phyloP scores from a whole-genome alignment of 2,888 invertebrate genomes.

The Pachycephus smyrnensis region DNA sequence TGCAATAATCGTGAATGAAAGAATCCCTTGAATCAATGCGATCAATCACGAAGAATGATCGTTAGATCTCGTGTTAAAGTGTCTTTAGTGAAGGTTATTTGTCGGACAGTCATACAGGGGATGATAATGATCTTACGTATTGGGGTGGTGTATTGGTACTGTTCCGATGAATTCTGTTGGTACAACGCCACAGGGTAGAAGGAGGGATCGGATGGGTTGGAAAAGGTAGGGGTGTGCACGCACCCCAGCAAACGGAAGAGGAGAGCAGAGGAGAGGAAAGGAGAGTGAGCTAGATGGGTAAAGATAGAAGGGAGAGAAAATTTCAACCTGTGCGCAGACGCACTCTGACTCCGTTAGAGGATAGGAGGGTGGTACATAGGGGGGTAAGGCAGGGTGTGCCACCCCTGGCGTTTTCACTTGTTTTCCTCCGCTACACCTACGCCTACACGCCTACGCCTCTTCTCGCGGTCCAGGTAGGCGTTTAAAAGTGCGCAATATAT shows the following conservation, averaged over 20 bases:
- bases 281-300: constrained; percentile 9
- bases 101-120: constrained; percentile 11
- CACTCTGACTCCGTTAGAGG: constrained; percentile 37
- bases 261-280: background rate
- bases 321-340: constrained; percentile 35
- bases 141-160: constrained; percentile 42
- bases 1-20: background rate
- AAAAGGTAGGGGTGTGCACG: constrained; percentile 32
- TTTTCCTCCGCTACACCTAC: background rate
- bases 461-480: background rate
- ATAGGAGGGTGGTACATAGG: constrained; percentile 20
- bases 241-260: constrained; percentile 28
- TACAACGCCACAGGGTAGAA: constrained; percentile 34
- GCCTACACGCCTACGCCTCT: background rate
- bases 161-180: constrained; percentile 40
- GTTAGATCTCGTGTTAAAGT: background rate
- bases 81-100: background rate
- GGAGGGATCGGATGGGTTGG: constrained; percentile 28
- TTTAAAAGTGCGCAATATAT: background rate
- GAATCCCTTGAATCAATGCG: background rate
- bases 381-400: background rate
- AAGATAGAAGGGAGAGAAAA: constrained; percentile 15
- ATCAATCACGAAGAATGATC: background rate
- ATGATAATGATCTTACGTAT: constrained; percentile 43
- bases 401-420: background rate